Evolutionary conservation across 2,113 vertebrate species (phyloP).

Genomic region (Apteryx owenii): DNA sequence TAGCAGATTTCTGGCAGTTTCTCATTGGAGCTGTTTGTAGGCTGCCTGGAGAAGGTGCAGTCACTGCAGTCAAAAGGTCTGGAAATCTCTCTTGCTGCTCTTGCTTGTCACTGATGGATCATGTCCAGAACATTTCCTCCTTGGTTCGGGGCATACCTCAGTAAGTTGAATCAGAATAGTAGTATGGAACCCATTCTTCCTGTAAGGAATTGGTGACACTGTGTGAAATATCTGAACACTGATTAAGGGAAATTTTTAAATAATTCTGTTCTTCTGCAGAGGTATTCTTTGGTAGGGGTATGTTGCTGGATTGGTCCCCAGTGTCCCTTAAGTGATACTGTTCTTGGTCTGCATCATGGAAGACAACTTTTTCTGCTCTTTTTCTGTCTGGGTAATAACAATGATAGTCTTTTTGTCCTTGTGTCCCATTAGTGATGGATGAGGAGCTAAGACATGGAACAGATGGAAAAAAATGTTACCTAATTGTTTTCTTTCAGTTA

Average conservation of each 20-base stretch:
- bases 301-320: not conserved
- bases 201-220: not conserved
- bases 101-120: not conserved
- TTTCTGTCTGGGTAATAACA: not conserved
- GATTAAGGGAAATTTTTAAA: not conserved
- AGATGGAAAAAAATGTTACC: not conserved
- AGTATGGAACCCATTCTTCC: not conserved
- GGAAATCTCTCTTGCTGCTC: not conserved
- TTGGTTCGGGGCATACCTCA: too few species aligned
- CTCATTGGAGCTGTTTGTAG: not conserved
- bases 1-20: not conserved
- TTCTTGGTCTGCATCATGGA: not conserved
- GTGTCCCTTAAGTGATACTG: not conserved
- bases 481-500: not conserved
- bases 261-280: not conserved
- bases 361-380: not conserved
- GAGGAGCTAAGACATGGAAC: not conserved
- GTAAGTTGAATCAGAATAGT: not conserved
- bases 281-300: not conserved
- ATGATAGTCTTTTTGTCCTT: not conserved
- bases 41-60: not conserved
- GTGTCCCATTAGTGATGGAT: not conserved
- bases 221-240: not conserved
- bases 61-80: not conserved
- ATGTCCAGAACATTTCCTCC: not conserved